Evolutionary conservation across 2,888 invertebrate species (phyloP).

Genomic region (Rhodophaea formosa): DNA sequence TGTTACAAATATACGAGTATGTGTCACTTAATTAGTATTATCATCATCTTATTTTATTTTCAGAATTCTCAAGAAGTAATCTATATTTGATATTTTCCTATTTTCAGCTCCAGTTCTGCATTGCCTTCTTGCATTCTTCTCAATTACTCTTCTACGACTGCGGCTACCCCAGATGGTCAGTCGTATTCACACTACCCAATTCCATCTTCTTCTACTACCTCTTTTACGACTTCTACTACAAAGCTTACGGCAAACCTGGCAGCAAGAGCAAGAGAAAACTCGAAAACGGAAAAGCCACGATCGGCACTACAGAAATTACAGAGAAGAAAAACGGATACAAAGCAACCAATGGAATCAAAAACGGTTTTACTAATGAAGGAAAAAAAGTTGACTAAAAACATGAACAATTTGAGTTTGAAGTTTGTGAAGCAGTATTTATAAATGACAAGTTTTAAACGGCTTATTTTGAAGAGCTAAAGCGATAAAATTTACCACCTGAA

Average conservation of each 20-base stretch:
- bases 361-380: slow-evolving; percentile 26
- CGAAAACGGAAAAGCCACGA: slow-evolving; percentile 42
- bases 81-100: slow-evolving; percentile 19
- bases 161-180: slow-evolving; percentile 92
- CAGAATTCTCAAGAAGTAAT: too few species aligned
- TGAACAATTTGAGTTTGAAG: slow-evolving; percentile 1
- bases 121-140: slow-evolving; percentile 91
- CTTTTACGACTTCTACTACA: slow-evolving; percentile 94
- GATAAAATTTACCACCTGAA: too few species aligned
- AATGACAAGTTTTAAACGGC: not conserved
- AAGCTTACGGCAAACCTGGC: slow-evolving; percentile 82
- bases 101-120: slow-evolving; percentile 93
- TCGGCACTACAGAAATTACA: slow-evolving; percentile 30
- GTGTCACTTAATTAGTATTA: too few species aligned
- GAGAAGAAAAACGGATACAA: slow-evolving; percentile 30
- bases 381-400: slow-evolving; percentile 32
- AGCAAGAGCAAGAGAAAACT: slow-evolving; percentile 41
- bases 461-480: too few species aligned
- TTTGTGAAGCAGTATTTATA: not conserved
- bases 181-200: slow-evolving; percentile 92
- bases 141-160: slow-evolving; percentile 93
- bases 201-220: slow-evolving; percentile 96
- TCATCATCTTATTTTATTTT: too few species aligned
- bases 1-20: too few species aligned
- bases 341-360: slow-evolving; percentile 30